phyloP scores from a whole-genome alignment of 2,113 vertebrate genomes.

The Oreocharis arfaki region DNA sequence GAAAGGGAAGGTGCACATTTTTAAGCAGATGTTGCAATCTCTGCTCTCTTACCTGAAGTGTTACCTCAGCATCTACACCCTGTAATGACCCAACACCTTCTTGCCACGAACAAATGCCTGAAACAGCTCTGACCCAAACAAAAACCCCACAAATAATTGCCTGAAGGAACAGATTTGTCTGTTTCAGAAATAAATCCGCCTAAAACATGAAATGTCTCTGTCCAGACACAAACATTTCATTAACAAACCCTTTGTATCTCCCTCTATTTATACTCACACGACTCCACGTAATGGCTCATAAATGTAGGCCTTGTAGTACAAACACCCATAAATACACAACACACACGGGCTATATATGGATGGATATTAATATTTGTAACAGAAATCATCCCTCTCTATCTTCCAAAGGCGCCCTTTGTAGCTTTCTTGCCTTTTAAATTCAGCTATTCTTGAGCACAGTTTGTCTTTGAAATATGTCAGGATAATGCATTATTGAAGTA shows the following conservation, averaged over 20 bases:
- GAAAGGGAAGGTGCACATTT: not conserved
- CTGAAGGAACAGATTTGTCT: not conserved
- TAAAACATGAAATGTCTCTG: not conserved
- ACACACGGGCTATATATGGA: no score
- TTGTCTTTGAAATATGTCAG: slow-evolving; percentile 56
- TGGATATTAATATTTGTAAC: not conserved
- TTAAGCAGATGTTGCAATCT: not conserved
- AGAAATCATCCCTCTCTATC: slow-evolving; percentile 3
- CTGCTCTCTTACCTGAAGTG: not conserved
- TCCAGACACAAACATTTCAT: not conserved
- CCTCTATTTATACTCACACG: not conserved
- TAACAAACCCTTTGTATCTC: not conserved
- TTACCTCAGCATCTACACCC: not conserved
- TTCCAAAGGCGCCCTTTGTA: slow-evolving; percentile 32
- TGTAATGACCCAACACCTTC: not conserved
- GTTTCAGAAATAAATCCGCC: not conserved
- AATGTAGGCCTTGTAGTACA: not conserved
- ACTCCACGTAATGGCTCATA: not conserved
- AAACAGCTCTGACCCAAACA: not conserved
- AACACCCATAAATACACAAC: not conserved
- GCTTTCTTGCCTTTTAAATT: slow-evolving; percentile 41
- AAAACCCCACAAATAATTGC: not conserved
- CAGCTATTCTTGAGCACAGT: slow-evolving; percentile 5
- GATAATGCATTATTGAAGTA: slow-evolving; percentile 46
- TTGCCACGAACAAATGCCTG: not conserved